Percentiles rank a stretch among this genome's conserved stretches.
Conservation (phyloP, 2,113 vertebrate species). For the Petromus typicus region DNA sequence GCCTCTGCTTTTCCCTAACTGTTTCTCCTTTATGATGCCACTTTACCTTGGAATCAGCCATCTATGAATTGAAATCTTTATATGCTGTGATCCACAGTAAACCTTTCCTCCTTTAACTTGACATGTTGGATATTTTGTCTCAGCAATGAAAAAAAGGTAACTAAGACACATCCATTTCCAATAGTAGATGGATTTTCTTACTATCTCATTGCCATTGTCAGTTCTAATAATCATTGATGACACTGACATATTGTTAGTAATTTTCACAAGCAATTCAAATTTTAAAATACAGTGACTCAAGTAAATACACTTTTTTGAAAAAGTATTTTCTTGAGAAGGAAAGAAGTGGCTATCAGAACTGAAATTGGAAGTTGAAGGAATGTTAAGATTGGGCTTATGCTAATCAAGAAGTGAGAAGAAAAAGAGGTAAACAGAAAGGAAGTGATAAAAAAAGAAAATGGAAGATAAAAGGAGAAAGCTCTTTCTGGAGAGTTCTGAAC, state of each 20-base stretch:
- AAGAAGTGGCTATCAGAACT: not conserved
- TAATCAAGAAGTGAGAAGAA: not conserved
- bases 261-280: slow-evolving; percentile 1
- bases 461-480: not conserved
- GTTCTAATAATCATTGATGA: not conserved
- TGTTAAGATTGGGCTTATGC: not conserved
- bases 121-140: not conserved
- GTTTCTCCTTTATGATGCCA: not conserved
- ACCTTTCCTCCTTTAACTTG: not conserved
- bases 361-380: not conserved
- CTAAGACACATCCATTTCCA: not conserved
- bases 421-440: not conserved
- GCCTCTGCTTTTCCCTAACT: not conserved
- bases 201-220: not conserved
- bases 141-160: not conserved
- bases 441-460: not conserved
- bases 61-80: not conserved
- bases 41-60: not conserved
- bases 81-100: not conserved
- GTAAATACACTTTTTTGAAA: not conserved
- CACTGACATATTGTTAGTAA: not conserved
- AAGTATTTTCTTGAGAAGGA: slow-evolving; percentile 22
- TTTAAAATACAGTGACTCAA: not conserved
- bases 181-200: slow-evolving; percentile 11
- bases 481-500: not conserved